Conservation (phyloP, 2,113 vertebrate genomes). For the Menidia beryllina region DNA sequence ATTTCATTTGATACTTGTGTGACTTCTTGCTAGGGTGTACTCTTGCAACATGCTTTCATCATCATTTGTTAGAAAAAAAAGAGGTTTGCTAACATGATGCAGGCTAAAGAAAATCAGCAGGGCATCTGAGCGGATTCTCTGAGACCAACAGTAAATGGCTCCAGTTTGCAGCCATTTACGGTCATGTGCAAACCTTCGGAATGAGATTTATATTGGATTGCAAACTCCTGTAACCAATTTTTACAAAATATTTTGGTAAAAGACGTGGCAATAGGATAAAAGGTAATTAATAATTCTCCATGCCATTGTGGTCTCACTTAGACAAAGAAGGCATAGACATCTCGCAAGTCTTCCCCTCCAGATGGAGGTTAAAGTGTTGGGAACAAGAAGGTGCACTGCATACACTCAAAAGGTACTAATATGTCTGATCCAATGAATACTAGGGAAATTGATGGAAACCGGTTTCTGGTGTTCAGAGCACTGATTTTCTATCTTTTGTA, state of each 20-base stretch:
- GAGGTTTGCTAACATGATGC: too few species aligned
- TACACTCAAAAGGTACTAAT: conserved; percentile 10
- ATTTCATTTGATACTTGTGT: too few species aligned
- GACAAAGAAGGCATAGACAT: conserved; percentile 21
- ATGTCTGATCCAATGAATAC: neutral
- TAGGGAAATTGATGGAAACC: neutral
- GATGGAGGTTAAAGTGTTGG: conserved; percentile 52
- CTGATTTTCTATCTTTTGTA: too few species aligned
- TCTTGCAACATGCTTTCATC: neutral
- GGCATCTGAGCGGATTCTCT: too few species aligned
- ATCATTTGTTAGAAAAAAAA: neutral
- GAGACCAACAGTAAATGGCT: too few species aligned
- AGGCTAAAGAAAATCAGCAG: too few species aligned
- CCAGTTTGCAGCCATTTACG: too few species aligned
- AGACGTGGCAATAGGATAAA: too few species aligned
- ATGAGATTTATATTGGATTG: too few species aligned
- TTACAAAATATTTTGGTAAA: too few species aligned
- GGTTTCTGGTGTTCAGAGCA: neutral
- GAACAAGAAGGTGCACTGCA: conserved; percentile 24
- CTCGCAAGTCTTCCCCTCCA: conserved; percentile 37
- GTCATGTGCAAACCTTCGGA: too few species aligned
- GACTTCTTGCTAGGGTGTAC: neutral
- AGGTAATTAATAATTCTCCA: neutral
- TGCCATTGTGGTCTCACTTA: conserved; percentile 24
- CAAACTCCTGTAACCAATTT: neutral